Conservation (phyloP, 1,140 invertebrate species). For the Lysiphlebus fabarum region DNA sequence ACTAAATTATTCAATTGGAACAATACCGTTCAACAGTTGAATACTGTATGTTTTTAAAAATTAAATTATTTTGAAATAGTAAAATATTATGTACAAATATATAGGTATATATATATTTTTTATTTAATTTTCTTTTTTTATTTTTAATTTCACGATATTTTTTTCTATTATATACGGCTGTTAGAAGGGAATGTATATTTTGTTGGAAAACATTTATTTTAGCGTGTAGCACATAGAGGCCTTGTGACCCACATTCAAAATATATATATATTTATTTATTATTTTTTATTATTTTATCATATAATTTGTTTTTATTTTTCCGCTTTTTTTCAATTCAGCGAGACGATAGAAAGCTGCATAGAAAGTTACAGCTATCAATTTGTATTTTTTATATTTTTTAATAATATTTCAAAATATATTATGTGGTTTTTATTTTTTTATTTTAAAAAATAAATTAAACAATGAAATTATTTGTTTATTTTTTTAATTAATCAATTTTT, state of each 20-base stretch:
- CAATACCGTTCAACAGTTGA: too few relatives aligned
- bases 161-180: too few relatives aligned
- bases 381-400: background rate
- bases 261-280: slow-evolving; percentile 49
- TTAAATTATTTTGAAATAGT: background rate
- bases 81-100: background rate
- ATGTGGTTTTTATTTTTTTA: background rate
- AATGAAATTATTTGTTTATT: too few relatives aligned
- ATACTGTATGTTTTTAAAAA: background rate
- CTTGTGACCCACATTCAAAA: slow-evolving; percentile 32
- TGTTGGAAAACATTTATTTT: slow-evolving; percentile 32
- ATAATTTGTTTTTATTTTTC: background rate
- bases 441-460: too few relatives aligned
- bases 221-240: slow-evolving; percentile 29
- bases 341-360: slow-evolving; percentile 49
- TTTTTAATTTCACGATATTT: too few relatives aligned
- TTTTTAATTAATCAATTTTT: background rate
- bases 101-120: background rate
- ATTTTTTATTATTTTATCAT: slow-evolving; percentile 11
- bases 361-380: slow-evolving; percentile 42
- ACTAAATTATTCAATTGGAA: too few relatives aligned
- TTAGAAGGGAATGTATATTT: too few relatives aligned
- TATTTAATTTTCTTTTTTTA: background rate
- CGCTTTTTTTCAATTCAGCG: slow-evolving; percentile 40
- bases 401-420: too few relatives aligned